Percentiles rank a stretch among this genome's conserved stretches.
Evolutionary conservation across 2,113 vertebrate genomes (phyloP).

Genomic region (Hemiprocne comata): DNA sequence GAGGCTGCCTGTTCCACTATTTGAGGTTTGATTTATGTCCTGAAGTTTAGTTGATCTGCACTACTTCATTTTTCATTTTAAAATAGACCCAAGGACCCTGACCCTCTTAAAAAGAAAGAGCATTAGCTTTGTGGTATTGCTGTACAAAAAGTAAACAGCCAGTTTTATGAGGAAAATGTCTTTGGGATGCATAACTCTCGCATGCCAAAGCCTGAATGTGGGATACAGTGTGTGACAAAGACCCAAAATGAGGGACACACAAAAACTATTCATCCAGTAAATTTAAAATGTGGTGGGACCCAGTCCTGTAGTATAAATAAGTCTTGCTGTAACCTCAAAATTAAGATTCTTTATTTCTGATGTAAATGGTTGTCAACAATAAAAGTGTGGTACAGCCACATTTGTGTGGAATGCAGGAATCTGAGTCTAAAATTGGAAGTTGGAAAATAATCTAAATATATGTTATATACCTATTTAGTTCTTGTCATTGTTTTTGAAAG

Average conservation of each 20-base stretch:
- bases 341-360: constrained; percentile 40
- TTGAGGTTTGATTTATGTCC: constrained; percentile 60
- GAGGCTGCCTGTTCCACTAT: not conserved
- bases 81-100: constrained; percentile 51
- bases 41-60: constrained; percentile 49
- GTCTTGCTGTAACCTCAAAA: constrained; percentile 37
- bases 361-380: constrained; percentile 42
- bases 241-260: not conserved
- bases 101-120: constrained; percentile 60
- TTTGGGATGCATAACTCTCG: not conserved
- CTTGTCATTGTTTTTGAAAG: not conserved
- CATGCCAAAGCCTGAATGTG: constrained; percentile 52
- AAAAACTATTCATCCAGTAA: constrained; percentile 33
- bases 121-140: constrained; percentile 57
- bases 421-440: not conserved
- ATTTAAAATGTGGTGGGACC: constrained; percentile 46
- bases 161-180: constrained; percentile 60
- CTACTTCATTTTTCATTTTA: constrained; percentile 66
- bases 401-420: constrained; percentile 10
- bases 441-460: not conserved
- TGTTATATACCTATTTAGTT: not conserved
- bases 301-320: constrained; percentile 20
- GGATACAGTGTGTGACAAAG: constrained; percentile 53
- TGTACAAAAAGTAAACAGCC: constrained; percentile 57
- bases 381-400: not conserved